phyloP scores from a whole-genome alignment of 2,797 vertebrate genomes.

The Rhynchotus rufescens region DNA sequence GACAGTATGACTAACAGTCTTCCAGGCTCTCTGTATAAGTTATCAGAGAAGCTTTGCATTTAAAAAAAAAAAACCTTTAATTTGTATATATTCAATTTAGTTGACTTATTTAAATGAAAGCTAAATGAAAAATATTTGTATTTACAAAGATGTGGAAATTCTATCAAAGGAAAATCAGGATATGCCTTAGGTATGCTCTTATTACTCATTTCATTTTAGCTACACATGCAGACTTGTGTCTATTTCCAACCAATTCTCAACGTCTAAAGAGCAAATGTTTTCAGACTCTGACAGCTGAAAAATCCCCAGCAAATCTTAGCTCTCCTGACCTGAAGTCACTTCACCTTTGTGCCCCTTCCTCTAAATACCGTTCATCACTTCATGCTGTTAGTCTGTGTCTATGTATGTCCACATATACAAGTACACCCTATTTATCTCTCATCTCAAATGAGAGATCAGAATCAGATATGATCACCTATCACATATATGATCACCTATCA shows the following conservation, averaged over 20 bases:
- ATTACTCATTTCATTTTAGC: not conserved
- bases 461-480: no score
- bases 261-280: not conserved
- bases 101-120: not conserved
- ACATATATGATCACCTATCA: no score
- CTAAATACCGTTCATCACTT: no score
- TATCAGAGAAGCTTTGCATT: not conserved
- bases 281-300: no score
- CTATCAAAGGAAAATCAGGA: not conserved
- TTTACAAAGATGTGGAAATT: no score
- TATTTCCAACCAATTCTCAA: not conserved
- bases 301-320: no score
- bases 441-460: not conserved
- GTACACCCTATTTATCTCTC: no score
- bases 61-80: not conserved
- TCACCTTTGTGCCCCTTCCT: no score
- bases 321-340: no score
- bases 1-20: not conserved
- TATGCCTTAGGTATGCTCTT: not conserved
- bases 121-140: not conserved
- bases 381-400: no score
- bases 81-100: not conserved
- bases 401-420: no score
- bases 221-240: not conserved
- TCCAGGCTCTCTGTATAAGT: not conserved